Evolutionary conservation across 2,797 vertebrate genomes (phyloP).

Genomic region (Acanthurus tractus): DNA sequence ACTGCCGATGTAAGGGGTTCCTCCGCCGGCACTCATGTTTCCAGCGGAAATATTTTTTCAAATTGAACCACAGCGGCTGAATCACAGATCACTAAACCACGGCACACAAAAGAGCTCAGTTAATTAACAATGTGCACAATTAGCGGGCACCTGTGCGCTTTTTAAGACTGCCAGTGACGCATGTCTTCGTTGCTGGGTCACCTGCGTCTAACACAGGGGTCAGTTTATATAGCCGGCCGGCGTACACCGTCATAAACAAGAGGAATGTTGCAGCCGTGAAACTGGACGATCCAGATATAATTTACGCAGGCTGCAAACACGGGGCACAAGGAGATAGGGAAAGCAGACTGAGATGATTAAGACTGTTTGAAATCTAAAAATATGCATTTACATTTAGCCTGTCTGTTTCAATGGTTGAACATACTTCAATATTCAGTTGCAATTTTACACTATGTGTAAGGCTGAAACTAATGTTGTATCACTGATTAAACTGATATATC

Average conservation of each 20-base stretch:
- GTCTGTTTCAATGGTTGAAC: neutral
- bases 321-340: no score
- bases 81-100: neutral
- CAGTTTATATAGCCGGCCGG: constrained; percentile 1
- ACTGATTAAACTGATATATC: no score
- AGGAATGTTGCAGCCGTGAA: neutral
- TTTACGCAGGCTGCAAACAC: no score
- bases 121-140: constrained; percentile 34
- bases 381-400: no score
- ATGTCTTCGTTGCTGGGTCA: neutral
- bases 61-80: neutral
- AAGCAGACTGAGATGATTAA: no score
- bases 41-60: neutral
- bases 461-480: no score
- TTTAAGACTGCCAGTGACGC: constrained; percentile 37
- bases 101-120: fast-evolving
- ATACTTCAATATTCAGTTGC: neutral
- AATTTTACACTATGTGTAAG: neutral
- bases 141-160: constrained; percentile 64
- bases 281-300: neutral
- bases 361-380: neutral
- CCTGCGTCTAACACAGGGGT: constrained; percentile 18
- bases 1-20: constrained; percentile 90
- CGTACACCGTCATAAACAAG: neutral
- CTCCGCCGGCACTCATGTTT: constrained; percentile 87